A percentile compares a stretch with the other conserved stretches of the same genome.
These are phyloP conservation scores for Pseudomyrmex pallidus DNA, from an alignment of 1,140 invertebrate genomes.

Conservation along the genomic window DNA sequence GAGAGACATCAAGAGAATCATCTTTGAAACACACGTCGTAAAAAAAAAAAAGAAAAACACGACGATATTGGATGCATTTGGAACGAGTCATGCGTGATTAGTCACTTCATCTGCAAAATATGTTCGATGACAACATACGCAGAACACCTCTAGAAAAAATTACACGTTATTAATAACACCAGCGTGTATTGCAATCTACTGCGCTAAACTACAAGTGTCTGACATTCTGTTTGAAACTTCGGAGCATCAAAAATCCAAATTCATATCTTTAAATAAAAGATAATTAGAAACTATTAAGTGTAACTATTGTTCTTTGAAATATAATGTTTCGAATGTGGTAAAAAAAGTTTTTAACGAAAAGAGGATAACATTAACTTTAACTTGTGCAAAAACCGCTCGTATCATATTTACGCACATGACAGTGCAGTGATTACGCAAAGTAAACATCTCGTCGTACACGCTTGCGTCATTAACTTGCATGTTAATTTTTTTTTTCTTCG, in stretches of 20 bases:
- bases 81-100: slow-evolving; percentile 15
- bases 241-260: background rate
- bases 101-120: slow-evolving; percentile 8
- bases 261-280: background rate
- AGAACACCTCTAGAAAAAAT: background rate
- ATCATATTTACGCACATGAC: slow-evolving; percentile 33
- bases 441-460: background rate
- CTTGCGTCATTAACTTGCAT: background rate
- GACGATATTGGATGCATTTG: slow-evolving; percentile 7
- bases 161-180: background rate
- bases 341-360: background rate
- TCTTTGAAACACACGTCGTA: background rate
- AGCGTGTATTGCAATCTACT: background rate
- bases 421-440: slow-evolving; percentile 12
- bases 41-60: background rate
- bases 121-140: slow-evolving; percentile 26
- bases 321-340: background rate
- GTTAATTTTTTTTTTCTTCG: too few relatives aligned
- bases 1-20: slow-evolving; percentile 1
- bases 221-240: background rate
- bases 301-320: too few relatives aligned
- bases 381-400: background rate
- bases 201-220: background rate
- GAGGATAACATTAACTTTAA: background rate
- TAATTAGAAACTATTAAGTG: too few relatives aligned